Evolutionary conservation across 1,140 invertebrate species (phyloP).

Genomic region (Drusus annulatus): DNA sequence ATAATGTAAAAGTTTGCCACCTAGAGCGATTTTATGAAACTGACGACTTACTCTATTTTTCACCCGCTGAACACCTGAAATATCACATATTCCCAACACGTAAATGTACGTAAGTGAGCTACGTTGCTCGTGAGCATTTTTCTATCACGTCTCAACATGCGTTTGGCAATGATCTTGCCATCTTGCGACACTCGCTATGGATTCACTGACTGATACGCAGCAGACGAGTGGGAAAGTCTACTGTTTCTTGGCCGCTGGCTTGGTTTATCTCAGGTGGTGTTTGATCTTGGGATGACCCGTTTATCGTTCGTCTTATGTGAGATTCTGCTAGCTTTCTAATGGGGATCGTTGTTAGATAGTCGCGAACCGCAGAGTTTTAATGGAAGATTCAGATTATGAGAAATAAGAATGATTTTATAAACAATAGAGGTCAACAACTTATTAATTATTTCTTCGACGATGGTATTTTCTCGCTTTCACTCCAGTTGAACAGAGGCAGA

Average conservation of each 20-base stretch:
- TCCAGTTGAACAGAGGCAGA: too few relatives aligned
- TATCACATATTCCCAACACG: not conserved
- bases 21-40: too few relatives aligned
- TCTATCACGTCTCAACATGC: not conserved
- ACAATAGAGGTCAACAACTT: too few relatives aligned
- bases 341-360: too few relatives aligned
- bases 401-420: too few relatives aligned
- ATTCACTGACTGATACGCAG: not conserved
- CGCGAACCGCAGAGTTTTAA: too few relatives aligned
- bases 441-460: too few relatives aligned
- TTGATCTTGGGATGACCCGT: not conserved
- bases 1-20: too few relatives aligned
- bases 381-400: too few relatives aligned
- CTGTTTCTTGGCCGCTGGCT: not conserved
- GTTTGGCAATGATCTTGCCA: conserved; percentile 22
- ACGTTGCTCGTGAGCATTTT: not conserved
- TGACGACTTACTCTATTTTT: too few relatives aligned
- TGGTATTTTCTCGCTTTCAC: too few relatives aligned
- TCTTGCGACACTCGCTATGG: not conserved
- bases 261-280: not conserved
- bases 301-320: not conserved
- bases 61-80: not conserved
- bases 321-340: too few relatives aligned
- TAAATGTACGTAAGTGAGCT: not conserved
- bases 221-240: not conserved